phyloP scores from a whole-genome alignment of 1,140 invertebrate genomes.

The Andricus grossulariae region DNA sequence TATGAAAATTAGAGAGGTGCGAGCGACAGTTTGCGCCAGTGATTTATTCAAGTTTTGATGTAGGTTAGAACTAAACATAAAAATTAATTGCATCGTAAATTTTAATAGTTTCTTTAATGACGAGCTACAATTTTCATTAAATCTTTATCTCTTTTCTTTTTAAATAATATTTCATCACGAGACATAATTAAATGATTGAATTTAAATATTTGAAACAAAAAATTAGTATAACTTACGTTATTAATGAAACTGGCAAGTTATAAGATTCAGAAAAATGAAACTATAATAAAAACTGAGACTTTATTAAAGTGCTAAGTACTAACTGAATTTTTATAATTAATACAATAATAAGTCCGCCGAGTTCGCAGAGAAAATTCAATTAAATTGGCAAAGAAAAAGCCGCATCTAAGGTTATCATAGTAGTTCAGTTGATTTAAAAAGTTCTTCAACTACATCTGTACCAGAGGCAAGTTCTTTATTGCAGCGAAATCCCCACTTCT shows the following conservation, averaged over 20 bases:
- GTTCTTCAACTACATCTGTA: background rate
- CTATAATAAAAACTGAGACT: background rate
- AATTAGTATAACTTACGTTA: background rate
- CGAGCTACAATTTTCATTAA: background rate
- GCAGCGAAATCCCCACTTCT: background rate
- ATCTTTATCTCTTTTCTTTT: background rate
- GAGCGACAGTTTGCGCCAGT: too few relatives aligned
- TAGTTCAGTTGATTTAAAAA: constrained; percentile 5
- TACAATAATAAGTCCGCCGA: constrained; percentile 10
- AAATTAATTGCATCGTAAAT: too few relatives aligned
- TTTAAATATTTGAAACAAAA: background rate
- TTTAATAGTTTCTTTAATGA: too few relatives aligned
- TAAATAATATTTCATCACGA: background rate
- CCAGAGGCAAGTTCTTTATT: background rate
- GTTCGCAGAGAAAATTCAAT: constrained; percentile 17
- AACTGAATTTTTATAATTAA: constrained; percentile 15
- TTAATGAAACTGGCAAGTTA: constrained; percentile 13
- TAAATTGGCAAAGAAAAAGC: constrained; percentile 18
- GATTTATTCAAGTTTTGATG: too few relatives aligned
- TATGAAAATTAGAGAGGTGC: background rate
- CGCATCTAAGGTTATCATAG: constrained; percentile 16
- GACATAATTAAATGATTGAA: background rate
- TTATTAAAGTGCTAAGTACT: constrained; percentile 17
- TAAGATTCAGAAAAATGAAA: background rate
- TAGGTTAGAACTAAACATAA: too few relatives aligned